Evolutionary conservation across 2,113 vertebrate genomes (phyloP).

Genomic region (Elanoides forficatus): DNA sequence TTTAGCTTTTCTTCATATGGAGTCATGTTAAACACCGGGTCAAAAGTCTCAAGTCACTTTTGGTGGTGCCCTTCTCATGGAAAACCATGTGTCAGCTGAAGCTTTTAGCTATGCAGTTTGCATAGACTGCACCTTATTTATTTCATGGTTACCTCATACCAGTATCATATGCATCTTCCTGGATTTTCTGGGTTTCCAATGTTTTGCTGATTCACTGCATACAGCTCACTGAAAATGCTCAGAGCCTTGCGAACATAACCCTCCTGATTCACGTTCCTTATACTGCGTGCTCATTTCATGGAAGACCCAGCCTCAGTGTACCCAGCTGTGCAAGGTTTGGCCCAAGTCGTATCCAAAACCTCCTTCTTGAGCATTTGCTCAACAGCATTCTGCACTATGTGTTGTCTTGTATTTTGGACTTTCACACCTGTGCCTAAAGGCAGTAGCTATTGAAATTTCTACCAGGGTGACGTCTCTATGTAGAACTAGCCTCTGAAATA

Average conservation of each 20-base stretch:
- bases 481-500: not conserved
- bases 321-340: not conserved
- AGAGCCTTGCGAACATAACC: not conserved
- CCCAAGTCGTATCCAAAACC: not conserved
- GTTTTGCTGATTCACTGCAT: not conserved
- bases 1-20: not conserved
- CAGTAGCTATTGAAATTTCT: not conserved
- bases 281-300: not conserved
- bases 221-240: not conserved
- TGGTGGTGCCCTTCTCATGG: not conserved
- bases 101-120: not conserved
- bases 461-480: not conserved
- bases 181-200: not conserved
- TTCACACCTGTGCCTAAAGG: not conserved
- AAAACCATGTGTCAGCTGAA: not conserved
- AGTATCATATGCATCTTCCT: not conserved
- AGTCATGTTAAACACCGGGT: not conserved
- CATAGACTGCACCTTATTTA: not conserved
- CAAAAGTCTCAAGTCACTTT: not conserved
- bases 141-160: not conserved
- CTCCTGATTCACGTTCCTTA: not conserved
- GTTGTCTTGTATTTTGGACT: not conserved
- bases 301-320: not conserved
- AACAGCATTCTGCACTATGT: not conserved
- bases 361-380: not conserved